Evolutionary conservation across 2,113 vertebrate genomes (phyloP).

Genomic region (Nesogale talazaci): DNA sequence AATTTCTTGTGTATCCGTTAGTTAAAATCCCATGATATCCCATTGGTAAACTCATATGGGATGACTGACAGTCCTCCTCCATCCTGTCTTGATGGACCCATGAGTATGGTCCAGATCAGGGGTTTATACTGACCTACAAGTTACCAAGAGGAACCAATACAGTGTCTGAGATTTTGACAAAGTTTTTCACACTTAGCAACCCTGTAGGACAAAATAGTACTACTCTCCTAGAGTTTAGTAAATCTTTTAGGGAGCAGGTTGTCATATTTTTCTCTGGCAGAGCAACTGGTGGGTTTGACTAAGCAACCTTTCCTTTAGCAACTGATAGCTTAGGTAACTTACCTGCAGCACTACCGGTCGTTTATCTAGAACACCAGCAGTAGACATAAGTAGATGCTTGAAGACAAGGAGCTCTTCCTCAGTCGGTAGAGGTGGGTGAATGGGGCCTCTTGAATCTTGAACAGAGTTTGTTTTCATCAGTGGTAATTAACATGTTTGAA

Average conservation of each 20-base stretch:
- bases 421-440: slow-evolving; percentile 62
- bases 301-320: not conserved
- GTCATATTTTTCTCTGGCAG: not conserved
- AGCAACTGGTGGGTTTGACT: not conserved
- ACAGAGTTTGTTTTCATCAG: slow-evolving; percentile 60
- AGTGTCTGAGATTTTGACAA: too few relatives aligned
- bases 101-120: too few relatives aligned
- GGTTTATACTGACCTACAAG: too few relatives aligned
- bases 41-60: too few relatives aligned
- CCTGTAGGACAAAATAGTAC: not conserved
- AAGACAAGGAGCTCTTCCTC: slow-evolving; percentile 36
- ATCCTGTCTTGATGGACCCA: too few relatives aligned
- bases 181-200: not conserved
- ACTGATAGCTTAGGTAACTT: too few relatives aligned
- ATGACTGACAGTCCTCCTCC: too few relatives aligned
- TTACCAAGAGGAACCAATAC: too few relatives aligned
- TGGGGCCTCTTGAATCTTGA: slow-evolving; percentile 74
- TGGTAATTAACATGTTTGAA: slow-evolving; percentile 84
- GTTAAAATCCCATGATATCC: too few relatives aligned
- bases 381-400: slow-evolving; percentile 22
- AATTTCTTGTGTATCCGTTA: too few relatives aligned
- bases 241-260: not conserved
- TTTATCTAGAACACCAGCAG: not conserved
- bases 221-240: not conserved
- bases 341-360: not conserved